Conservation (phyloP, 2,113 vertebrate genomes). For the Phaethon lepturus region DNA sequence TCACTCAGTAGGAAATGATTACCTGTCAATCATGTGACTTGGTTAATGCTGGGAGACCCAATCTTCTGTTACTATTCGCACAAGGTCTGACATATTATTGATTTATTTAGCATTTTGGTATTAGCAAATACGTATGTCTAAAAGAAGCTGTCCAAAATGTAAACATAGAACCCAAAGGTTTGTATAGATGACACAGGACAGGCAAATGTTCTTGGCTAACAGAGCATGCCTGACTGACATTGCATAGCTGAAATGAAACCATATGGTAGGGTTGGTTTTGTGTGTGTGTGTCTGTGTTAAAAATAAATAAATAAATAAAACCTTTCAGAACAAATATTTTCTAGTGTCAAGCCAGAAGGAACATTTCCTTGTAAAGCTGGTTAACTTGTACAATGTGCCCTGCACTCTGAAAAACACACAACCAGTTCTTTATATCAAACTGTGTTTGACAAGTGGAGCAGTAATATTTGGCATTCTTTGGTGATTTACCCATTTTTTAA, state of each 20-base stretch:
- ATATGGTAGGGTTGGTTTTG: background rate
- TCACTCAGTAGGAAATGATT: slow-evolving; percentile 38
- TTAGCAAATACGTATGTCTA: background rate
- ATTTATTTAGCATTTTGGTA: slow-evolving; percentile 56
- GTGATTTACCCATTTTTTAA: background rate
- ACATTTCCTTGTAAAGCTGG: background rate
- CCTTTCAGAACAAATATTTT: background rate
- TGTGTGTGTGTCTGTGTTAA: no score
- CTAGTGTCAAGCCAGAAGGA: background rate
- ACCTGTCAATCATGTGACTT: slow-evolving; percentile 46
- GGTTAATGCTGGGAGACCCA: background rate
- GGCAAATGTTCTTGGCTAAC: background rate
- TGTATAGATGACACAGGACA: background rate
- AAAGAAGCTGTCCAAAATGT: background rate
- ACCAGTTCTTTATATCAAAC: background rate
- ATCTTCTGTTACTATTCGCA: background rate
- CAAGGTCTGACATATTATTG: slow-evolving; percentile 9
- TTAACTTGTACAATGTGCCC: background rate
- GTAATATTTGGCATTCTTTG: background rate
- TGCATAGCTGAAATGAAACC: background rate
- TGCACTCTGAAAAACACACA: background rate
- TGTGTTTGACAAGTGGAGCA: background rate
- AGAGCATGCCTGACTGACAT: background rate
- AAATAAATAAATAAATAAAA: background rate
- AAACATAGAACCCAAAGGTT: background rate